These are phyloP conservation scores for Euplagia quadripunctaria DNA, from an alignment of 2,888 invertebrate species.

Conservation along the genomic window DNA sequence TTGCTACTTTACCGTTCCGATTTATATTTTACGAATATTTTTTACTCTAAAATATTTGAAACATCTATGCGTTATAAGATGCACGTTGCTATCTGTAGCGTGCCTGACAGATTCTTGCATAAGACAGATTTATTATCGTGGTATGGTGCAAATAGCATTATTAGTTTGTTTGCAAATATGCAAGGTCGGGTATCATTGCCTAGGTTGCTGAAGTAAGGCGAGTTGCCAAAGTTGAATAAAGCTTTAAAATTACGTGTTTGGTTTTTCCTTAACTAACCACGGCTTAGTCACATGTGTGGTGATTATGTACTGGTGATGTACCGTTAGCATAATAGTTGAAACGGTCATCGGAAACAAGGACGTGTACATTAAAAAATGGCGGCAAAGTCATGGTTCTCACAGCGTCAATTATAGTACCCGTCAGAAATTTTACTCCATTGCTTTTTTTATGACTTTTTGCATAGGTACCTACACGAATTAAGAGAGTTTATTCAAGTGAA, in stretches of 20 bases:
- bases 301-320: background rate
- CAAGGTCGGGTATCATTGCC: background rate
- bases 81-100: background rate
- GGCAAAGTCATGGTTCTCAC: background rate
- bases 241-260: background rate
- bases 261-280: slow-evolving; percentile 6
- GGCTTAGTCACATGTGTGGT: background rate
- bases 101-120: slow-evolving; percentile 11
- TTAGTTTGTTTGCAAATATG: background rate
- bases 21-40: slow-evolving; percentile 51
- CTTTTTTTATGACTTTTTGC: too few species aligned
- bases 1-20: slow-evolving; percentile 60
- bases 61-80: slow-evolving; percentile 29
- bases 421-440: background rate
- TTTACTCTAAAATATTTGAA: slow-evolving; percentile 43
- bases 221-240: background rate
- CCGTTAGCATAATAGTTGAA: slow-evolving; percentile 21
- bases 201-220: background rate
- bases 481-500: background rate
- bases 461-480: background rate
- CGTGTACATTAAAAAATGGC: slow-evolving; percentile 28
- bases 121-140: background rate
- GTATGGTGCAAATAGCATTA: background rate
- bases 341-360: slow-evolving; percentile 18
- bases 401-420: background rate